Evolutionary conservation across 2,797 vertebrate genomes (phyloP), one percentile per base, ranked within the genome.

Genomic region (Poeciliopsis paucimaculata): DNA sequence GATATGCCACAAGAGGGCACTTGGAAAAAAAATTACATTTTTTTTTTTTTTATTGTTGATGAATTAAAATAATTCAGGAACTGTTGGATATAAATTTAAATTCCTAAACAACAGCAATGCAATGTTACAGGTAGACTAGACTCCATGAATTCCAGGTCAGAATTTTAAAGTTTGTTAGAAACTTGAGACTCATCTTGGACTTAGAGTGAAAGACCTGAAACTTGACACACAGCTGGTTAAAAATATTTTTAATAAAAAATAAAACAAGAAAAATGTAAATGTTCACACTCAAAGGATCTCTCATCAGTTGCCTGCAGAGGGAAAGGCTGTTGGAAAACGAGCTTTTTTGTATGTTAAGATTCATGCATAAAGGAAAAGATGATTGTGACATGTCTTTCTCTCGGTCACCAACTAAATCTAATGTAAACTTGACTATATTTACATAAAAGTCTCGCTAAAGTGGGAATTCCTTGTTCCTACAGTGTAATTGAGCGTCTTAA

Each of bases 401-500:
- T 7, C 16, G 68, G 68, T 26, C 68, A 45, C 39, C 39, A 45
- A 71, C 36, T n/a, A 71, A 26, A 28, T 45, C 68, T n/a, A 28
- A 45, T 45, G 68, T 28, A 23, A 71, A 43, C 23, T 45, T 45
- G 23, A 45, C 13, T 70, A 16, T 5, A 41, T 71, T 71, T n/a
- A 39, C 2, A 45, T 6, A 28, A 70, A n/a, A 18, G 39, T 15
- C 41, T 45, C 2, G 5, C 12, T 62, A 45, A 10, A 39, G 41
- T 12, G 34, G 8, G 23, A 72, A 75, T 45, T 68, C 26, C 10
- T 1, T 20, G 20, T 72, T 79, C 66, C 5, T 70, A 20, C 23
- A 26, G 11, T 47, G 45, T n/a, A 49, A 76, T 77, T 78, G 34
- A 81, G 34, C 41, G 47, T 73, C 43, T 46, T 28, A 74, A 28